These are phyloP conservation scores for Pseudococcus longispinus DNA, from an alignment of 2,888 invertebrate species.

Conservation along the genomic window DNA sequence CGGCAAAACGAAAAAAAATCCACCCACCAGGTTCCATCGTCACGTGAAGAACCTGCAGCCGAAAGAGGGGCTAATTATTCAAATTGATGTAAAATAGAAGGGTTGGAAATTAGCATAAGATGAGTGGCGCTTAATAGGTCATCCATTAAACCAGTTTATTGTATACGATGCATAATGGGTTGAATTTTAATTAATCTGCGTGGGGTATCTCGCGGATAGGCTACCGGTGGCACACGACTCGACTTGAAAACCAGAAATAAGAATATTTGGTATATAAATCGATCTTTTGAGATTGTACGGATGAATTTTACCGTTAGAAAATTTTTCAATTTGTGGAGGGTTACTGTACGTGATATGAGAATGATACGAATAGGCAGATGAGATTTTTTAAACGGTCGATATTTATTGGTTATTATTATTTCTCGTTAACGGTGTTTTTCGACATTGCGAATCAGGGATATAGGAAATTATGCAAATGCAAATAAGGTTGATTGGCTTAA, in stretches of 20 bases:
- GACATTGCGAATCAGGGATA: neutral
- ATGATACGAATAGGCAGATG: neutral
- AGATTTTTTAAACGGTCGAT: neutral
- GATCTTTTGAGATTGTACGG: neutral
- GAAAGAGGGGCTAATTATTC: constrained; percentile 16
- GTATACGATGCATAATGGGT: neutral
- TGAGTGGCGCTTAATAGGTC: constrained; percentile 39
- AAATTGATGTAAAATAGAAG: constrained; percentile 21
- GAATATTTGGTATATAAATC: too few species aligned
- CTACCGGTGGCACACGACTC: constrained; percentile 1
- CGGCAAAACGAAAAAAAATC: neutral
- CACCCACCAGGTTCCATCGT: neutral
- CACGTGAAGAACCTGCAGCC: neutral
- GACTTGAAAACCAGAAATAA: neutral
- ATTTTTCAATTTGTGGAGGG: neutral
- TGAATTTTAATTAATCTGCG: neutral
- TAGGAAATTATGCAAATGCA: constrained; percentile 31
- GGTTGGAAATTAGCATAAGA: constrained; percentile 31
- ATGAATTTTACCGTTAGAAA: neutral
- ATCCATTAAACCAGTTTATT: constrained; percentile 32
- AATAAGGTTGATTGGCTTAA: constrained; percentile 2
- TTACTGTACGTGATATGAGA: neutral
- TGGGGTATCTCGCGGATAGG: neutral
- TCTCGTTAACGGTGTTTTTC: neutral
- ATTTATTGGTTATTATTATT: neutral